These are phyloP conservation scores for Anguilla megastoma DNA, from an alignment of 2,797 vertebrate genomes.

Conservation along the genomic window DNA sequence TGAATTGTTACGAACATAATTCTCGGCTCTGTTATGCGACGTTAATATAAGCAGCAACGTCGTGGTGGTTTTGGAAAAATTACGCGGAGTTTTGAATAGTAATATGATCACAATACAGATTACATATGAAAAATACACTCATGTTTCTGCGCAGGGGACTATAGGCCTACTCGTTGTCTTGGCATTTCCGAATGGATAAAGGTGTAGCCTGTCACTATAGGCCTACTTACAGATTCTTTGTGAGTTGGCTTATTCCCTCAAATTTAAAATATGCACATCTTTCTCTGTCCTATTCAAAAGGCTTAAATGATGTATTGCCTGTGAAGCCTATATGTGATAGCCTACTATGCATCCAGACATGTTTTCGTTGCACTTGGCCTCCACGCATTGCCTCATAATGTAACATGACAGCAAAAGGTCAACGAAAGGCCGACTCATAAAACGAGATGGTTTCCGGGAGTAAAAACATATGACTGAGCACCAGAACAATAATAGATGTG, in stretches of 20 bases:
- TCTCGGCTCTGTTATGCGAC: background rate
- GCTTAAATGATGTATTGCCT: conserved; percentile 32
- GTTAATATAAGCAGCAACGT: background rate
- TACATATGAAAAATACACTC: background rate
- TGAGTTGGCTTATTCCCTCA: background rate
- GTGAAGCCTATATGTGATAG: conserved; percentile 36
- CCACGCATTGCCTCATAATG: conserved; percentile 68
- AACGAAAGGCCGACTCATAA: conserved; percentile 69
- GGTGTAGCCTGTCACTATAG: background rate
- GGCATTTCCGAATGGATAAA: background rate
- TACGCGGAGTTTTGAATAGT: background rate
- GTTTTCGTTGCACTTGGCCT: conserved; percentile 68
- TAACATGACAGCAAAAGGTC: conserved; percentile 76
- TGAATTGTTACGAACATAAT: background rate
- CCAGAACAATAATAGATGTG: conserved; percentile 41
- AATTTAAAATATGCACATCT: background rate
- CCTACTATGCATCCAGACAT: conserved; percentile 52
- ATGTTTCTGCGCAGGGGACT: background rate
- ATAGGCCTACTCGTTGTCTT: background rate
- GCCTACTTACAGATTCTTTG: background rate
- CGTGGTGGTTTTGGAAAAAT: background rate
- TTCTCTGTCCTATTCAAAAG: background rate
- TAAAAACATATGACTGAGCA: conserved; percentile 61
- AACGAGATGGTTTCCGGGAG: conserved; percentile 67
- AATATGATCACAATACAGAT: background rate